Evolutionary conservation across 2,797 vertebrate species (phyloP).

Genomic region (Oophaga sylvatica): DNA sequence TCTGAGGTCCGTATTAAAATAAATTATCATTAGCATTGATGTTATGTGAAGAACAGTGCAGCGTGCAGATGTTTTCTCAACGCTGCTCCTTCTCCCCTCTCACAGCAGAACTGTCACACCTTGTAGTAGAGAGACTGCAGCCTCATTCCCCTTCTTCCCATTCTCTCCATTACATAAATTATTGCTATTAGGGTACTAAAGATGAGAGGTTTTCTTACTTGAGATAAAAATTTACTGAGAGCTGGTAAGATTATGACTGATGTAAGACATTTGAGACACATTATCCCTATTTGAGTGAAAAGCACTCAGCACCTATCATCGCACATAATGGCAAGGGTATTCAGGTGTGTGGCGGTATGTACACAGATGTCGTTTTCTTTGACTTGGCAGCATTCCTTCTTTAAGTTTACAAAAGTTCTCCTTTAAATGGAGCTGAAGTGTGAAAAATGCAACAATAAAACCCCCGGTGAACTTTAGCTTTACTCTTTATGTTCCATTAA

Average conservation of each 20-base stretch:
- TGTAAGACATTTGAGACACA: background rate
- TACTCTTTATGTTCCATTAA: slow-evolving; percentile 18
- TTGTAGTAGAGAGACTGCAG: background rate
- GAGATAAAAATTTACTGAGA: no score
- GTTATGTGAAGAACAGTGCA: background rate
- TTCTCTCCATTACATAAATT: background rate
- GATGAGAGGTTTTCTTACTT: background rate
- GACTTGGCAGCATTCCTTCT: background rate
- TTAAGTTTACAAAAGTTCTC: background rate
- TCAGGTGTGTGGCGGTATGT: background rate
- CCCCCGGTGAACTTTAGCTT: background rate
- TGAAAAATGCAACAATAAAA: slow-evolving; percentile 16
- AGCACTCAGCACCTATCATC: background rate
- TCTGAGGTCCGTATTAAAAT: no score
- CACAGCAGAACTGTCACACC: background rate
- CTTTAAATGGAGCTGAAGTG: slow-evolving; percentile 13
- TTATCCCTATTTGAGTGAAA: background rate
- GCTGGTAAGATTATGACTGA: no score
- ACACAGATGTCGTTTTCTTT: background rate
- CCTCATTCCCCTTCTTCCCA: background rate
- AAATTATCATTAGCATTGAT: no score
- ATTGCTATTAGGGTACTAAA: background rate
- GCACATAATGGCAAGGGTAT: background rate
- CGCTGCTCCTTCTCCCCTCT: background rate
- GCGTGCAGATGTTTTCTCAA: background rate